phyloP scores from a whole-genome alignment of 30 jellyfish, hydroid and myxozoan genomes.

The Aurelia aurita region DNA sequence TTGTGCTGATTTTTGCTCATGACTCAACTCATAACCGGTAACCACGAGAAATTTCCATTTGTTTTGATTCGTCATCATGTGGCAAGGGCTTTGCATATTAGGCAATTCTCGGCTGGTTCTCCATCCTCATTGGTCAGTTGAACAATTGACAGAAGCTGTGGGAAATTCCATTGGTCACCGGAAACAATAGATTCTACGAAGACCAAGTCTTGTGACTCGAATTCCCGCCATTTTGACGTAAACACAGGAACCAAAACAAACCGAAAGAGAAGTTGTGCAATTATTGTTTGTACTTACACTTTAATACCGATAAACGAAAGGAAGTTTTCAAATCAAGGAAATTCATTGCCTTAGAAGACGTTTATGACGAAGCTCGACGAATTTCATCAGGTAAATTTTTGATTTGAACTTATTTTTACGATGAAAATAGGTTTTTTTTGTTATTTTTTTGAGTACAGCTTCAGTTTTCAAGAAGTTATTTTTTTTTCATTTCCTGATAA shows the following conservation, averaged over 20 bases:
- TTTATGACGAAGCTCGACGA: constrained; percentile 63
- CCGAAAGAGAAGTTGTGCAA: constrained; percentile 29
- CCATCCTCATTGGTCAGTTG: constrained; percentile 16
- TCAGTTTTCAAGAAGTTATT: no score
- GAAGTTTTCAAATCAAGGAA: not conserved
- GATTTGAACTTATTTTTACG: not conserved
- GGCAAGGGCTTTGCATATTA: constrained; percentile 45
- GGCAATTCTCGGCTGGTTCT: constrained; percentile 22
- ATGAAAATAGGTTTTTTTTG: not conserved
- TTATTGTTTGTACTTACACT: not conserved
- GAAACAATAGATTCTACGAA: constrained; percentile 34
- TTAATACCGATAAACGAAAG: not conserved
- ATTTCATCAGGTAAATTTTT: constrained; percentile 43
- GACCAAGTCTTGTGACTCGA: constrained; percentile 78
- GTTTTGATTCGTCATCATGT: constrained; percentile 56
- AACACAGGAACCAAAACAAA: constrained; percentile 85
- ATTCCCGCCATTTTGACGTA: constrained; percentile 92
- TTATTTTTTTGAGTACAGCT: no score
- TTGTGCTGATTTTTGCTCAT: not conserved
- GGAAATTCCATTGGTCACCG: constrained; percentile 27
- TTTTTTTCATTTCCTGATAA: no score
- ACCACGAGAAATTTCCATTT: constrained; percentile 60
- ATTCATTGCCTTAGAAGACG: not conserved
- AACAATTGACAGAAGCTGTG: not conserved
- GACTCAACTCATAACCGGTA: constrained; percentile 44